A percentile compares a stretch with the other conserved stretches of the same genome.
Conservation (phyloP, 35 echinoderm and acorn worm species). For the Apostichopus parvimensis region DNA sequence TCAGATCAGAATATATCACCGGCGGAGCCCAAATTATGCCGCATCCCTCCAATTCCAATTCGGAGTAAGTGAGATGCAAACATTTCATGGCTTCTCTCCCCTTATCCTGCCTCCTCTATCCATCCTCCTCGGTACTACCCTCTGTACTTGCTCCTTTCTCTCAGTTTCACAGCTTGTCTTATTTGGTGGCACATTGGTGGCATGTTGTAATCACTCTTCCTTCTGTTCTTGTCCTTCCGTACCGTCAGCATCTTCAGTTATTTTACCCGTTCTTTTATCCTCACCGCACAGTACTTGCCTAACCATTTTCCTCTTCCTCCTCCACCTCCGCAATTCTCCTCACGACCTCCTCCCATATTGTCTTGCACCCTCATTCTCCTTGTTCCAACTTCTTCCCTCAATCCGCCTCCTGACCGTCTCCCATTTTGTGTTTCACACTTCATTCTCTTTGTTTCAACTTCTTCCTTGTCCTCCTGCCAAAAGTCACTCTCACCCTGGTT, state of each 20-base stretch:
- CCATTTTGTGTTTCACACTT: not conserved
- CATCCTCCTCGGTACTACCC: not conserved
- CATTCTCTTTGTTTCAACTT: not conserved
- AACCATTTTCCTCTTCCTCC: not conserved
- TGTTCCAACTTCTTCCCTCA: not conserved
- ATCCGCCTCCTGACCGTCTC: not conserved
- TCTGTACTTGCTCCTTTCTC: not conserved
- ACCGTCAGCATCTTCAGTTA: not conserved
- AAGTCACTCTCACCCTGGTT: too few species aligned
- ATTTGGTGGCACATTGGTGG: constrained; percentile 15
- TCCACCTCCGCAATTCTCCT: not conserved
- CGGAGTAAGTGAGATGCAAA: constrained; percentile 89
- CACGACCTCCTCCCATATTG: not conserved
- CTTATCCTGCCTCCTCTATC: constrained; percentile 6
- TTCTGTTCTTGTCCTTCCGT: not conserved
- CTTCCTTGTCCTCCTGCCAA: not conserved
- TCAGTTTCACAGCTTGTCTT: not conserved
- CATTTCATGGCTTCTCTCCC: constrained; percentile 47
- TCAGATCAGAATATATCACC: constrained; percentile 94
- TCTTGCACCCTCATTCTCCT: not conserved
- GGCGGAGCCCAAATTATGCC: constrained; percentile 94
- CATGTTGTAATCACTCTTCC: not conserved
- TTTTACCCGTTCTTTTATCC: not conserved
- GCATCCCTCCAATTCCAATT: constrained; percentile 96
- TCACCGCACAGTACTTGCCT: not conserved